A percentile compares a stretch with the other conserved stretches of the same genome.
Conservation (phyloP, 30 jellyfish, hydroid and myxozoan species). For the Pseudorhiza aurosa region DNA sequence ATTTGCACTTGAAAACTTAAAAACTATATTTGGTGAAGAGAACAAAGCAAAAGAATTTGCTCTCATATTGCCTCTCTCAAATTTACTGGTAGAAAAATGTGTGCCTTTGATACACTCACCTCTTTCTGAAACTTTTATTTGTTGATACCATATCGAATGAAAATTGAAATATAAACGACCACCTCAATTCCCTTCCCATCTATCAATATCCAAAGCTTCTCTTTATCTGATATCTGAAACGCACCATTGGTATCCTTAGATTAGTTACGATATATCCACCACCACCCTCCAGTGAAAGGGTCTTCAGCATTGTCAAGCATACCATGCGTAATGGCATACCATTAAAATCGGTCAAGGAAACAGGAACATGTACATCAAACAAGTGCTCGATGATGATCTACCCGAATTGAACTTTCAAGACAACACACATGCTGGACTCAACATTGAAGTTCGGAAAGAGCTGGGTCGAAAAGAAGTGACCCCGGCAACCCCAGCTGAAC, state of each 20-base stretch:
- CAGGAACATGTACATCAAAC: slow-evolving; percentile 69
- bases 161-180: slow-evolving; percentile 51
- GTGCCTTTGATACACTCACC: slow-evolving; percentile 76
- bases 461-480: too few relatives aligned
- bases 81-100: too few relatives aligned
- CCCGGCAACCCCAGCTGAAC: too few relatives aligned
- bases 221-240: neutral
- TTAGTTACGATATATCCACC: slow-evolving; percentile 85
- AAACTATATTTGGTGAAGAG: too few relatives aligned
- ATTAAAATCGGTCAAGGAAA: slow-evolving; percentile 73
- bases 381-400: too few relatives aligned
- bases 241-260: neutral
- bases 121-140: slow-evolving; percentile 62
- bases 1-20: too few relatives aligned
- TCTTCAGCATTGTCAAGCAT: slow-evolving; percentile 75
- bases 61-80: too few relatives aligned
- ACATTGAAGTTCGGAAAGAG: too few relatives aligned
- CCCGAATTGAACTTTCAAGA: too few relatives aligned
- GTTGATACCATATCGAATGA: slow-evolving; percentile 53
- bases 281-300: slow-evolving; percentile 95
- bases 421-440: too few relatives aligned
- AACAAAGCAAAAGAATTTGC: too few relatives aligned
- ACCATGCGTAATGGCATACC: too few relatives aligned
- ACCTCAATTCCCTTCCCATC: slow-evolving; percentile 87
- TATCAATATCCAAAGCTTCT: slow-evolving; percentile 69